Evolutionary conservation across 2,888 invertebrate genomes (phyloP).

Genomic region (Orthosia gothica): DNA sequence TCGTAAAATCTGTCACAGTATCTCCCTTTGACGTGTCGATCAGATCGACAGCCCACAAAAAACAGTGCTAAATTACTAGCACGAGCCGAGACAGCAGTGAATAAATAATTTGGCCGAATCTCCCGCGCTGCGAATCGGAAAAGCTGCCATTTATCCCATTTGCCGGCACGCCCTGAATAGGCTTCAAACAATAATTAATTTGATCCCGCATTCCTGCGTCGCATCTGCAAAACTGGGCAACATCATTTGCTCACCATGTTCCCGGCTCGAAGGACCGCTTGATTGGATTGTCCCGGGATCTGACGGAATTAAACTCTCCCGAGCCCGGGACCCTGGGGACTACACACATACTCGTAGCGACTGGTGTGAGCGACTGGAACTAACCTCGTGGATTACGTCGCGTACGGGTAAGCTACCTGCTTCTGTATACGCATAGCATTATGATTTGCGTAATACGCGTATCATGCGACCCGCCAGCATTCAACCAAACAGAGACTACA

Average conservation of each 20-base stretch:
- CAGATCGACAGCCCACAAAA: slow-evolving; percentile 29
- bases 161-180: slow-evolving; percentile 60
- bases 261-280: slow-evolving; percentile 51
- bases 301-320: slow-evolving; percentile 64
- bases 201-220: slow-evolving; percentile 69
- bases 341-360: background rate
- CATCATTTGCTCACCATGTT: slow-evolving; percentile 63
- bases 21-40: slow-evolving; percentile 36
- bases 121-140: slow-evolving; percentile 63
- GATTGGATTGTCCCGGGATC: slow-evolving; percentile 70
- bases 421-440: slow-evolving; percentile 53
- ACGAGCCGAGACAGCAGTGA: slow-evolving; percentile 50
- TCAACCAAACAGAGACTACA: slow-evolving; percentile 14
- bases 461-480: slow-evolving; percentile 30
- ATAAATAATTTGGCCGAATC: slow-evolving; percentile 72
- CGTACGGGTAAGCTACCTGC: slow-evolving; percentile 49
- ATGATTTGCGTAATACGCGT: slow-evolving; percentile 49
- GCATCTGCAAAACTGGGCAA: slow-evolving; percentile 59
- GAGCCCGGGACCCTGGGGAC: slow-evolving; percentile 22
- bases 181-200: slow-evolving; percentile 81
- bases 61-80: slow-evolving; percentile 32
- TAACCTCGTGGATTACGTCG: slow-evolving; percentile 58
- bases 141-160: slow-evolving; percentile 72
- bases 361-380: slow-evolving; percentile 9
- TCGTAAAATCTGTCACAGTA: slow-evolving; percentile 12